Percentiles rank a stretch among this genome's conserved stretches.
phyloP scores from a whole-genome alignment of 23 tunicate genomes.

The Pegea sp. region DNA sequence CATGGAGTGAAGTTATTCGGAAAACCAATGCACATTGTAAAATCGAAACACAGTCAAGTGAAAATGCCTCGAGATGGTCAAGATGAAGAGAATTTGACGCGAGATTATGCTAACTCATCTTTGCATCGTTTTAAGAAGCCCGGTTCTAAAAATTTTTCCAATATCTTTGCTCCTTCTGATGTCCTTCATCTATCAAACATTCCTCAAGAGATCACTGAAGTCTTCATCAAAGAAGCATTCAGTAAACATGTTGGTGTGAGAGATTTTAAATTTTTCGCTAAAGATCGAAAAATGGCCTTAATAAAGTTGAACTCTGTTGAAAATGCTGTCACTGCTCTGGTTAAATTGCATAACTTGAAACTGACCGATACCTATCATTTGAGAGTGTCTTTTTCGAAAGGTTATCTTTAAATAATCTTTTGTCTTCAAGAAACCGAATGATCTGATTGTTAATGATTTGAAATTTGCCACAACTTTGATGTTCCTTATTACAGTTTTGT shows the following conservation, averaged over 20 bases:
- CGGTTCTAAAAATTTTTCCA: slow-evolving; percentile 88
- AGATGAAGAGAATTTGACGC: slow-evolving; percentile 61
- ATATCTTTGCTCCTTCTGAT: slow-evolving; percentile 79
- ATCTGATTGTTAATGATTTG: too few species aligned
- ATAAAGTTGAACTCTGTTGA: slow-evolving; percentile 36
- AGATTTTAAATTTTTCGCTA: slow-evolving; percentile 75
- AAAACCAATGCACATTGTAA: slow-evolving; percentile 40
- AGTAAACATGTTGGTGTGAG: slow-evolving; percentile 29
- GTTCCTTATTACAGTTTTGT: too few species aligned
- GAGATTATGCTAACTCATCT: slow-evolving; percentile 62
- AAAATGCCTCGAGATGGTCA: slow-evolving; percentile 91
- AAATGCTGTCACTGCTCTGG: slow-evolving; percentile 66
- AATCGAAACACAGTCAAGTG: slow-evolving; percentile 69
- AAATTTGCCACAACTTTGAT: too few species aligned
- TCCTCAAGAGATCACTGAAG: slow-evolving; percentile 65
- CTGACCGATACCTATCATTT: slow-evolving; percentile 89
- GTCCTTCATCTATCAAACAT: slow-evolving; percentile 82
- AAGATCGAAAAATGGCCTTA: slow-evolving; percentile 88
- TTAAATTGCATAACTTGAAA: slow-evolving; percentile 50
- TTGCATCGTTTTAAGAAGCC: slow-evolving; percentile 96
- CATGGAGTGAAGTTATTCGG: slow-evolving; percentile 54
- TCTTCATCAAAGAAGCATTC: slow-evolving; percentile 27
- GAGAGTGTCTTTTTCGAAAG: slow-evolving; percentile 84
- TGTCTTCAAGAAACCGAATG: too few species aligned
- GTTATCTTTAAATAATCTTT: slow-evolving; percentile 34